Percentiles rank a stretch among this genome's conserved stretches.
Evolutionary conservation across 2,888 invertebrate species (phyloP).

Genomic region (Netelia inedita): DNA sequence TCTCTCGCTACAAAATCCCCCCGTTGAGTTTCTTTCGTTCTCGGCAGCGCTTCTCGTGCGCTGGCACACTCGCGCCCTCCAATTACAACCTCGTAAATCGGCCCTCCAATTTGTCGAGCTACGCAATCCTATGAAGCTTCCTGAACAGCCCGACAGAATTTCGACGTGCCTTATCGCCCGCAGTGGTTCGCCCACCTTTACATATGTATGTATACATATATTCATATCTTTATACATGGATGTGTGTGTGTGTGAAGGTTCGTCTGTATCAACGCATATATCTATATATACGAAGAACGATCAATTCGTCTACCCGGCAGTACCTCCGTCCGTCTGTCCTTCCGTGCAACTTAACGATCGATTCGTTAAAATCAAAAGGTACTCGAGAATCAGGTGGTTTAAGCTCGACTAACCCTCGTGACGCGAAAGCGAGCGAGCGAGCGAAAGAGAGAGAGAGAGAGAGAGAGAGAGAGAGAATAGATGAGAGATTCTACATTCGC

Average conservation of each 20-base stretch:
- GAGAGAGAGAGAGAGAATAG: not conserved
- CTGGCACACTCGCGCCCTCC: slow-evolving; percentile 67
- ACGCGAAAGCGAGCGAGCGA: not conserved
- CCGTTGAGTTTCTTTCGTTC: slow-evolving; percentile 63
- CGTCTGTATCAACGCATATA: not conserved
- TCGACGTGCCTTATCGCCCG: slow-evolving; percentile 75
- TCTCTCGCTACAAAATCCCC: slow-evolving; percentile 52
- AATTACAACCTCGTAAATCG: slow-evolving; percentile 80
- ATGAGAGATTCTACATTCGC: slow-evolving; percentile 4
- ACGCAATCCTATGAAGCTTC: slow-evolving; percentile 60
- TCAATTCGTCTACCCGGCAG: slow-evolving; percentile 39
- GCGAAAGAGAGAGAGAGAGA: not conserved
- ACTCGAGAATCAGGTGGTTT: slow-evolving; percentile 34
- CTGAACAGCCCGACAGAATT: slow-evolving; percentile 73
- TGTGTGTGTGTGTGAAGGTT: not conserved
- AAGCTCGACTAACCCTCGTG: not conserved
- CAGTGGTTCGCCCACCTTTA: slow-evolving; percentile 17
- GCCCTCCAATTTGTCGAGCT: slow-evolving; percentile 77
- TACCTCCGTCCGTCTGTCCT: slow-evolving; percentile 14
- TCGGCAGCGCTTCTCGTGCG: not conserved
- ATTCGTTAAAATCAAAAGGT: slow-evolving; percentile 54
- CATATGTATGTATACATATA: slow-evolving; percentile 4
- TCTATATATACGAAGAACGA: slow-evolving; percentile 13
- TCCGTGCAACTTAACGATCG: slow-evolving; percentile 55
- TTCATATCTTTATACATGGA: not conserved